phyloP scores from a whole-genome alignment of 35 echinoderm and acorn worm species.

The Apostichopus japonicus region DNA sequence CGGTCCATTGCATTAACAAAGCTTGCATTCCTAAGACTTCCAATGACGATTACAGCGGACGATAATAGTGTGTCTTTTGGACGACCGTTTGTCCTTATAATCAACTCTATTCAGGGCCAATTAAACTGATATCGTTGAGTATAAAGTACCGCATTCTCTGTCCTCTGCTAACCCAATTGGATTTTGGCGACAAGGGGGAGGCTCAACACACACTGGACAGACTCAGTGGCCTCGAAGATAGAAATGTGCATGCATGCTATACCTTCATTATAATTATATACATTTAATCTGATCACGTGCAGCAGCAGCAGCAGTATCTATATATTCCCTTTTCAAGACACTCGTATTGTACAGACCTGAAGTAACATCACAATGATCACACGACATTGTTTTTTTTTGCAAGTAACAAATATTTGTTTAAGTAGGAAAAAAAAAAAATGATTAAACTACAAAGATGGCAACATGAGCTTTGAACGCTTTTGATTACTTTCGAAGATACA shows the following conservation, averaged over 20 bases:
- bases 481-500: too few species aligned
- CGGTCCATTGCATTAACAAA: background rate
- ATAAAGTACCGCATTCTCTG: background rate
- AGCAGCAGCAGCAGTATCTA: too few species aligned
- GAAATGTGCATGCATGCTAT: background rate
- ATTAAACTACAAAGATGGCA: too few species aligned
- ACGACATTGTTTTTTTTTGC: too few species aligned
- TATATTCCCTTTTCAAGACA: too few species aligned
- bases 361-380: too few species aligned
- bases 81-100: slow-evolving; percentile 1
- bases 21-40: background rate
- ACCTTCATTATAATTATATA: too few species aligned
- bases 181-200: slow-evolving; percentile 25
- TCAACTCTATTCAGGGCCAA: slow-evolving; percentile 28
- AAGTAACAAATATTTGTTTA: too few species aligned
- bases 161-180: slow-evolving; percentile 33
- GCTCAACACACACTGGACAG: background rate
- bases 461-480: too few species aligned
- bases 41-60: background rate
- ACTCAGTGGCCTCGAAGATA: background rate
- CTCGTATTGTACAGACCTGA: too few species aligned
- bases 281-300: too few species aligned
- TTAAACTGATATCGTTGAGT: slow-evolving; percentile 42
- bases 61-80: background rate
- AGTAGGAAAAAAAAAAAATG: too few species aligned